A percentile compares a stretch with the other conserved stretches of the same genome.
Conservation (phyloP, 2,113 vertebrate species). For the Mobula hypostoma region DNA sequence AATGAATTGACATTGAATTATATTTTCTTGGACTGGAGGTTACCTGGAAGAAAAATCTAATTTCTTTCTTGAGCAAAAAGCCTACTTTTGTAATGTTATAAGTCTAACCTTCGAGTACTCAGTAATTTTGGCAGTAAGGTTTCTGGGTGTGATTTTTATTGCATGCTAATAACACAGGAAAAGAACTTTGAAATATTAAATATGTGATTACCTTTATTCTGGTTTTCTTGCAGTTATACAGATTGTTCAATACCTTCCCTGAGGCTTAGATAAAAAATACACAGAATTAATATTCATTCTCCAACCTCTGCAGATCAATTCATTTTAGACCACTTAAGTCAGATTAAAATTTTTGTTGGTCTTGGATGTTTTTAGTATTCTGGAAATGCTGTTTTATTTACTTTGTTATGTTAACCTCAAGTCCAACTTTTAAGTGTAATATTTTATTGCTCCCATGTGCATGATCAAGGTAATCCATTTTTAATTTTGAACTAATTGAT, state of each 20-base stretch:
- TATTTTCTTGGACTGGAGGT: not conserved
- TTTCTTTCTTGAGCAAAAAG: not conserved
- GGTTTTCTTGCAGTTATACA: not conserved
- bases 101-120: not conserved
- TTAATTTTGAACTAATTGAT: not conserved
- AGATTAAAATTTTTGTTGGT: not conserved
- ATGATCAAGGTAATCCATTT: not conserved
- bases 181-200: slow-evolving; percentile 12
- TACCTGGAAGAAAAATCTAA: not conserved
- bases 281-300: not conserved
- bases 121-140: not conserved
- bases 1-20: not conserved
- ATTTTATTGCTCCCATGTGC: not conserved
- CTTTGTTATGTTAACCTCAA: not conserved
- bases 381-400: not conserved
- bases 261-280: not conserved
- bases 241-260: not conserved
- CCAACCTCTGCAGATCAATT: too few species aligned
- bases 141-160: slow-evolving; percentile 26
- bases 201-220: slow-evolving; percentile 8
- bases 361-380: not conserved
- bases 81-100: not conserved
- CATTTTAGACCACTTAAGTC: not conserved
- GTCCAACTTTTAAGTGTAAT: not conserved
- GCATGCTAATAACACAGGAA: slow-evolving; percentile 13